Percentiles rank a stretch among this genome's conserved stretches.
phyloP scores from a whole-genome alignment of 2,797 vertebrate genomes.

The Mormyrops attenuatus region DNA sequence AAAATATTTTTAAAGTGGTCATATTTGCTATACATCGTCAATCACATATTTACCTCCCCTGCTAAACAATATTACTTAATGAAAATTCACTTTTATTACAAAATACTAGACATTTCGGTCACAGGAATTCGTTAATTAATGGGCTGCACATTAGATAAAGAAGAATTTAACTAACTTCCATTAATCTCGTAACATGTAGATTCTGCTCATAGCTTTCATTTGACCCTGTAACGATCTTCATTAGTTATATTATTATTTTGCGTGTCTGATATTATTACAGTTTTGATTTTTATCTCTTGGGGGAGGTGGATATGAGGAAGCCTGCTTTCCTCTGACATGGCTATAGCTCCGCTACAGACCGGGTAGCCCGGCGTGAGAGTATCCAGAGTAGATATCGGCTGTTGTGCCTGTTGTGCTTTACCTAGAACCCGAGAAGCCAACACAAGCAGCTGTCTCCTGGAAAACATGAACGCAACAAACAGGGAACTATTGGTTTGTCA shows the following conservation, averaged over 20 bases:
- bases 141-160: neutral
- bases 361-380: constrained; percentile 26
- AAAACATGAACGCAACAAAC: constrained; percentile 20
- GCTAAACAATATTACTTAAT: neutral
- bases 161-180: neutral
- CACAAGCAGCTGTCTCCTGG: neutral
- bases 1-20: neutral
- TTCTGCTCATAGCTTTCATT: neutral
- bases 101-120: neutral
- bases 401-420: constrained; percentile 4
- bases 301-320: neutral
- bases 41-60: neutral
- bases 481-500: constrained; percentile 20
- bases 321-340: constrained; percentile 13
- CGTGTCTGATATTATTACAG: neutral
- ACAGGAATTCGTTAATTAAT: neutral
- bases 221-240: neutral
- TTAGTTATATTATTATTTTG: neutral
- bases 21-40: neutral
- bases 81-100: neutral
- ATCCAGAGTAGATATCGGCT: constrained; percentile 29
- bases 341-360: constrained; percentile 34
- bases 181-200: neutral
- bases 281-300: neutral
- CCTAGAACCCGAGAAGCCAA: constrained; percentile 30